These are phyloP conservation scores for Lagorchestes hirsutus DNA, from an alignment of 2,797 vertebrate genomes.

Conservation along the genomic window DNA sequence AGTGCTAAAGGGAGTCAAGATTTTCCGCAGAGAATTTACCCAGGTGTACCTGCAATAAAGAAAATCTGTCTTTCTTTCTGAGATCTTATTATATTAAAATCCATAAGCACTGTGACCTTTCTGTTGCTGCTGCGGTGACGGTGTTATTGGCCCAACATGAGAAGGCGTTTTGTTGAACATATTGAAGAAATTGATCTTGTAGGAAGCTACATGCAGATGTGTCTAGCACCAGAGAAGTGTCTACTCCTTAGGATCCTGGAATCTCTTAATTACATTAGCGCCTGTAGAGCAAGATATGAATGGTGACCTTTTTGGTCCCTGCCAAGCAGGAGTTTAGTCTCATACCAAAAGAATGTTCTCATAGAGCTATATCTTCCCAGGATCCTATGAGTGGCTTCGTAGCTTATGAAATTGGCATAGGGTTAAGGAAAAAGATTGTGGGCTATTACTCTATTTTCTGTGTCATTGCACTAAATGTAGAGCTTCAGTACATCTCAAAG, in stretches of 20 bases:
- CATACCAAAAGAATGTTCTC: not conserved
- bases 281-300: not conserved
- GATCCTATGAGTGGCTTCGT: slow-evolving; percentile 13
- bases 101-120: not conserved
- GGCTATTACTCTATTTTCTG: not conserved
- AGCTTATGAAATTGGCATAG: not conserved
- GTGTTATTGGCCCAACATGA: not conserved
- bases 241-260: not conserved
- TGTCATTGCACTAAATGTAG: not conserved
- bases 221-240: not conserved
- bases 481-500: not conserved
- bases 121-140: not conserved
- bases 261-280: not conserved
- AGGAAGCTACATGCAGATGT: slow-evolving; percentile 19
- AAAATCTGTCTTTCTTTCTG: slow-evolving; percentile 40
- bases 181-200: slow-evolving; percentile 57
- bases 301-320: not conserved
- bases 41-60: slow-evolving; percentile 23
- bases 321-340: not conserved
- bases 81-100: slow-evolving; percentile 23
- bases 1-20: not conserved
- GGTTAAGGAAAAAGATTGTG: not conserved
- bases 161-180: slow-evolving; percentile 19
- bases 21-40: slow-evolving; percentile 35
- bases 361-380: slow-evolving; percentile 4